Evolutionary conservation across 2,113 vertebrate species (phyloP), one percentile per base, ranked within the genome.

Genomic region (Malurus melanocephalus): DNA sequence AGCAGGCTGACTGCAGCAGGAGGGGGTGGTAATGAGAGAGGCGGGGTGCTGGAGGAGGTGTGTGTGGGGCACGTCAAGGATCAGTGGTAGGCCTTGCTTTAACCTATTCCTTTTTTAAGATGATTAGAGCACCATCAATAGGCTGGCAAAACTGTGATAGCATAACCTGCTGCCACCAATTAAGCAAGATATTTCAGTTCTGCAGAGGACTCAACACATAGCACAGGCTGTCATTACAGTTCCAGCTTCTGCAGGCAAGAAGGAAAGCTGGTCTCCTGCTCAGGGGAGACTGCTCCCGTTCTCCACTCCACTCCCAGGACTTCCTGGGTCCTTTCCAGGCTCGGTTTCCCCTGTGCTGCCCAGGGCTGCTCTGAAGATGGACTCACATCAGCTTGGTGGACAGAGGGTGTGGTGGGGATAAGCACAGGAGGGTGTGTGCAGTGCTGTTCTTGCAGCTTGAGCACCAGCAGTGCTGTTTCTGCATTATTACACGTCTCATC

Each of bases 331-430:
- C 24, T 89, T 76, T 68, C 3, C 69, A 68, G 51, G 10, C 55
- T 59, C 52, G 45, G 20, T 67, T 72, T 23, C 32, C 7, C 13
- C 17, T 15, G 3, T 6, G 4, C 22, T 38, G 32, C 35, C 21
- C 7, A 12, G 23, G n/a, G 30, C n/a, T 60, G 48, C 73, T 71
- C 65, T 26, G 49, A 55, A 57, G 61, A 23, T 13, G 35, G 6
- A 1, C 40, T 80, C 52, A 13, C 13, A 32, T 9, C 38, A 32
- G 42, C 32, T 6, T 33, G 20, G 43, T 32, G 40, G 65, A 35
- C 27, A 7, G 0, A 0, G 1, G 1, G 13, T 4, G 8, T 0
- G 1, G 10, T 2, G 10, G 2, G 22, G 28, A 8, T 0, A 2
- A 49, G 79, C 28, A 23, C 1, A 27, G 52, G 60, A 55, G 57